Evolutionary conservation across 2,113 vertebrate genomes (phyloP).

Genomic region (Chamaetylas fuelleborni): DNA sequence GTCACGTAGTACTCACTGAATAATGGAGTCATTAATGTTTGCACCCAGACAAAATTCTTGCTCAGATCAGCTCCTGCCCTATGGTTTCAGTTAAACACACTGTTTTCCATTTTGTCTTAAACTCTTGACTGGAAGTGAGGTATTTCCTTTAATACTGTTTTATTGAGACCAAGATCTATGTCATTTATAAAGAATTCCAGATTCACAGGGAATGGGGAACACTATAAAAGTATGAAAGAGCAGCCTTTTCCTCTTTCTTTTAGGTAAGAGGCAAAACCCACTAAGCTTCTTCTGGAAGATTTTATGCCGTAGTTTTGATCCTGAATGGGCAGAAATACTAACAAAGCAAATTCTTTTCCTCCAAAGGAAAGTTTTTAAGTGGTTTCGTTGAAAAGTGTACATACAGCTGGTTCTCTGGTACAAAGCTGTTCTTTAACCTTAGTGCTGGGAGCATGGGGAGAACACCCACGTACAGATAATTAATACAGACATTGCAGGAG

Average conservation of each 20-base stretch:
- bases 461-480: not conserved
- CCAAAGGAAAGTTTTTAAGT: not conserved
- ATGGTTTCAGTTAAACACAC: not conserved
- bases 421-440: not conserved
- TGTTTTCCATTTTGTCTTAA: not conserved
- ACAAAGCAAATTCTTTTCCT: not conserved
- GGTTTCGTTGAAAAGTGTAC: not conserved
- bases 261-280: not conserved
- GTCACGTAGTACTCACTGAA: not conserved
- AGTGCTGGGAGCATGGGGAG: not conserved
- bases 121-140: not conserved
- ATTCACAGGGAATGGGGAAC: not conserved
- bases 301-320: not conserved
- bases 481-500: not conserved
- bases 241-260: not conserved
- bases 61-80: not conserved
- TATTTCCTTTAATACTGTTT: constrained; percentile 10
- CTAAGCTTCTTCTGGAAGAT: not conserved
- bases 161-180: not conserved
- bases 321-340: not conserved
- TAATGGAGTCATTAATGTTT: not conserved
- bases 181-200: not conserved
- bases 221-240: not conserved
- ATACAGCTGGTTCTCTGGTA: not conserved
- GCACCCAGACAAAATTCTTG: not conserved